Percentiles rank a stretch among this genome's conserved stretches.
Evolutionary conservation across 2,888 invertebrate genomes (phyloP).

Genomic region (Gymnoscelis rufifasciata): DNA sequence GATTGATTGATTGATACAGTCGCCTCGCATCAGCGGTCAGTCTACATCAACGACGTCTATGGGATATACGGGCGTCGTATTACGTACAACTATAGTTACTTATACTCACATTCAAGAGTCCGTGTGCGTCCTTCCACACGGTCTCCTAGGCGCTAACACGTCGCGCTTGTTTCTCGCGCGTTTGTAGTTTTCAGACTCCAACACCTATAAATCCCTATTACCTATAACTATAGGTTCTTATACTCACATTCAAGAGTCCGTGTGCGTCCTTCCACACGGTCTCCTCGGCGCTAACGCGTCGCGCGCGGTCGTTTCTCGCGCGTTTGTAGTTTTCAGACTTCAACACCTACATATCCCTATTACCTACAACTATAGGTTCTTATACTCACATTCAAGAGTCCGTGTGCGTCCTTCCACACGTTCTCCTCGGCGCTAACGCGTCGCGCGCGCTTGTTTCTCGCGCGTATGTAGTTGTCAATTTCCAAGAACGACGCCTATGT

Average conservation of each 20-base stretch:
- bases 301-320: constrained; percentile 62
- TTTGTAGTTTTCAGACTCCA: background rate
- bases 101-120: background rate
- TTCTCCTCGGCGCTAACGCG: too few species aligned
- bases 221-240: too few species aligned
- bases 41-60: background rate
- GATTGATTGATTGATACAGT: too few species aligned
- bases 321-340: constrained; percentile 89
- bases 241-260: constrained; percentile 46
- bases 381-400: background rate
- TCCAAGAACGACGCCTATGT: background rate
- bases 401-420: background rate
- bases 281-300: constrained; percentile 57
- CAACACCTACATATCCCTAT: background rate
- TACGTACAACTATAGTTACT: background rate
- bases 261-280: constrained; percentile 47
- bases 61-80: background rate
- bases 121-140: background rate
- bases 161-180: too few species aligned
- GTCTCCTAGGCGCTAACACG: too few species aligned
- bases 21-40: background rate
- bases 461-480: too few species aligned
- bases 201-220: background rate
- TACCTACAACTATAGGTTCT: background rate
- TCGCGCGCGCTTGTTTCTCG: too few species aligned